These are phyloP conservation scores for Rhynchonycteris naso DNA, from an alignment of 2,797 vertebrate genomes.

Conservation along the genomic window DNA sequence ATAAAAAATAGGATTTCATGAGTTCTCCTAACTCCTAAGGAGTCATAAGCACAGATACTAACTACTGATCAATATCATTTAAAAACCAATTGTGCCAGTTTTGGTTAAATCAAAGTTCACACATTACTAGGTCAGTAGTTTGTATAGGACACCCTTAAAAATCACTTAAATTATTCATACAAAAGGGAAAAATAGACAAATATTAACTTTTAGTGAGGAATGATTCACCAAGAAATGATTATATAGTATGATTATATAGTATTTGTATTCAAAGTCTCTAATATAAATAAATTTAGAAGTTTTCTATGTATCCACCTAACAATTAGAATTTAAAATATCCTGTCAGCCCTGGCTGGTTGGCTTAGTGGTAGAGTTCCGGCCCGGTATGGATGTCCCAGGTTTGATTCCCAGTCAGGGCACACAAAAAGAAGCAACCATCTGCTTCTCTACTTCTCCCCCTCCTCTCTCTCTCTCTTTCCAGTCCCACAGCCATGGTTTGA, in stretches of 20 bases:
- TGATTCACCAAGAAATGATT: neutral
- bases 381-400: too few species aligned
- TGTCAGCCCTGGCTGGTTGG: neutral
- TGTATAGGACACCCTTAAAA: conserved; percentile 10
- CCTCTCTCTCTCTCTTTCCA: too few species aligned
- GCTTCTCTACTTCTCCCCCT: too few species aligned
- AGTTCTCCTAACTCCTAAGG: neutral
- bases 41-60: neutral
- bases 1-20: conserved; percentile 4
- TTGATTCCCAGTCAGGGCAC: too few species aligned
- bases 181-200: neutral
- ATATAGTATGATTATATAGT: neutral
- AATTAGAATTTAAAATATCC: conserved; percentile 30
- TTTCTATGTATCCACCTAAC: conserved; percentile 28
- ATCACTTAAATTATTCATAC: conserved; percentile 23
- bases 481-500: too few species aligned
- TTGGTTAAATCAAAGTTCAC: conserved; percentile 47
- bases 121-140: neutral
- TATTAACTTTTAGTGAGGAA: conserved; percentile 43
- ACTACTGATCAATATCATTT: neutral
- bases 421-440: too few species aligned
- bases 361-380: too few species aligned
- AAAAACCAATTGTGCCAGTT: conserved; percentile 36
- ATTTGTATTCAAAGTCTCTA: conserved; percentile 29
- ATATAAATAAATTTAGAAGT: conserved; percentile 27